phyloP scores from a whole-genome alignment of 1,140 invertebrate species.

The Leptonema lineaticorne region DNA sequence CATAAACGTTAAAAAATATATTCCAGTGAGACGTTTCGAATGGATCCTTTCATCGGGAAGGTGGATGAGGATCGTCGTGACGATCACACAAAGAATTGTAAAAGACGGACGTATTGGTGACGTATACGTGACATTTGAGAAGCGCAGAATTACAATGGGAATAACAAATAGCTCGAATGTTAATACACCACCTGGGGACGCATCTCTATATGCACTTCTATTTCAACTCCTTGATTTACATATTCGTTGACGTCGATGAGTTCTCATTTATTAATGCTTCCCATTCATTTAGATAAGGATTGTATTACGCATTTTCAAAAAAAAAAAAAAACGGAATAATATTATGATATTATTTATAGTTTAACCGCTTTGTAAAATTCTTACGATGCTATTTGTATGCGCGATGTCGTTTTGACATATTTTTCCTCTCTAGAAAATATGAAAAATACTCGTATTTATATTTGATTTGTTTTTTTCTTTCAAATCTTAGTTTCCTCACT shows the following conservation, averaged over 20 bases:
- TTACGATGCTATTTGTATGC: no score
- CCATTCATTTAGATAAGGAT: no score
- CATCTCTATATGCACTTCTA: neutral
- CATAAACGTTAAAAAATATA: neutral
- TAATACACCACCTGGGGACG: neutral
- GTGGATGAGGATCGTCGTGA: neutral
- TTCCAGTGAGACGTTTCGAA: neutral
- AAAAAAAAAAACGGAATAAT: neutral
- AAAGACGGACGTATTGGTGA: slow-evolving; percentile 33
- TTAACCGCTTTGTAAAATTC: no score
- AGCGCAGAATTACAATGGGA: neutral
- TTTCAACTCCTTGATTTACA: neutral
- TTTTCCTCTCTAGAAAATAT: no score
- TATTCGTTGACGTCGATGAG: neutral
- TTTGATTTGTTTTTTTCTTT: no score
- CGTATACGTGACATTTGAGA: slow-evolving; percentile 34
- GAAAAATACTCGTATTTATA: no score
- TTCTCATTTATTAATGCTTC: neutral
- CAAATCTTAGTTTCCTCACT: no score
- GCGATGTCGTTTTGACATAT: no score
- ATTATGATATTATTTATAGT: no score
- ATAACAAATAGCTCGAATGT: neutral
- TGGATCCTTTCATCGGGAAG: slow-evolving; percentile 2
- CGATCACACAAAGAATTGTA: slow-evolving; percentile 18
- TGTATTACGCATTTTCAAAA: no score